Conservation (phyloP, 2,797 vertebrate species). For the Pseudocheirus occidentalis region DNA sequence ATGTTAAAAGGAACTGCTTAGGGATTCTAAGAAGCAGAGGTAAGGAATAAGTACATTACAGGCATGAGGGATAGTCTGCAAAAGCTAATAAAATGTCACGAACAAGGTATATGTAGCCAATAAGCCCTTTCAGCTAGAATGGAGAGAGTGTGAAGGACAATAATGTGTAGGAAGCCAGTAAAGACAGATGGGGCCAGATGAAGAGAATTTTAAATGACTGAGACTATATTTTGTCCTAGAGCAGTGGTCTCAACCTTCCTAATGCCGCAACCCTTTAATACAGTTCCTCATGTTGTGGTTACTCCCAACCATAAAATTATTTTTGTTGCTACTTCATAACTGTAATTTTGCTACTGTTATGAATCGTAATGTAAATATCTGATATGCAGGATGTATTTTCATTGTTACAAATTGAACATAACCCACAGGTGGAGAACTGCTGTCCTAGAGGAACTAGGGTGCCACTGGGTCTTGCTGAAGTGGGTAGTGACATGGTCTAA, state of each 20-base stretch:
- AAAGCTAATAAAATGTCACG: background rate
- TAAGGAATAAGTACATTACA: background rate
- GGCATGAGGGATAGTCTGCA: background rate
- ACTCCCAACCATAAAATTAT: no score
- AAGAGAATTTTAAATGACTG: background rate
- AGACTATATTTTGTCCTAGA: background rate
- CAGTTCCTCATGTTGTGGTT: no score
- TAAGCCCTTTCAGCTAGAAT: background rate
- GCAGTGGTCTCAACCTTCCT: no score
- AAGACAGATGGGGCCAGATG: background rate
- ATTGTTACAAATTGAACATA: no score
- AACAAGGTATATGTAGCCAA: background rate
- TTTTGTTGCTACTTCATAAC: no score
- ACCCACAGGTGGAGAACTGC: no score
- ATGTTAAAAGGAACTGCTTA: background rate
- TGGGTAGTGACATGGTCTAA: background rate
- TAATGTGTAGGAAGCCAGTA: background rate
- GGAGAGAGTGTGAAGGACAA: background rate
- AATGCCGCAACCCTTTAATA: no score
- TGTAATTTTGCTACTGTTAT: no score
- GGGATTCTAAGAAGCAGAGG: background rate
- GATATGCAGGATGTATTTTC: no score
- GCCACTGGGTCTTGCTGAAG: background rate
- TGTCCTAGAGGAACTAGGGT: background rate
- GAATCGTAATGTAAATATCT: no score